These are phyloP conservation scores for Brachyhypopomus occidentalis DNA, from an alignment of 2,113 vertebrate species.

Conservation along the genomic window DNA sequence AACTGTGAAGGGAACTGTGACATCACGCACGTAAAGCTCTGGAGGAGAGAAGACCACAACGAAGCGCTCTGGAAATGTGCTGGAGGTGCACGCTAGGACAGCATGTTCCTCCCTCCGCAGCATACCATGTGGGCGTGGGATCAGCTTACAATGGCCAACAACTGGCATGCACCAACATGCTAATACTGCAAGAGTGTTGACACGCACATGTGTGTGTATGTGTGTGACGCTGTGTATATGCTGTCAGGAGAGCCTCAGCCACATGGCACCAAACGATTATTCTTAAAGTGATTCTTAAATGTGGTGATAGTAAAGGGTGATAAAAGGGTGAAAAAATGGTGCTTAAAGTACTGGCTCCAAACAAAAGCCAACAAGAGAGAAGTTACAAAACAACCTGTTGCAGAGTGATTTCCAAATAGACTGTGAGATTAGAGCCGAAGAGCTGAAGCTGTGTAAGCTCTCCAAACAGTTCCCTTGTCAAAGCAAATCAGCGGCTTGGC, in stretches of 20 bases:
- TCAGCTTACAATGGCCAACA: slow-evolving; percentile 33
- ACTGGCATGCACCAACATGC: slow-evolving; percentile 29
- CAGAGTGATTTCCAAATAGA: not conserved
- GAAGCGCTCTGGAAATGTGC: too few species aligned
- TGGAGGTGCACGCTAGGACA: slow-evolving; percentile 30
- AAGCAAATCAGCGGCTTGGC: not conserved
- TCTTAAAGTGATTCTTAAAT: not conserved
- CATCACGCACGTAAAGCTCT: not conserved
- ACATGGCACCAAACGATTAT: not conserved
- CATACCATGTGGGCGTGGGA: not conserved
- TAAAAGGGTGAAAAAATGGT: too few species aligned
- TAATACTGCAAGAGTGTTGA: not conserved
- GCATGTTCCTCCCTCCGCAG: slow-evolving; percentile 41
- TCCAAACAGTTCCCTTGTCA: not conserved
- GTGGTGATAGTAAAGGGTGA: not conserved
- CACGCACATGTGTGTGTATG: not conserved
- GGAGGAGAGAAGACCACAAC: too few species aligned
- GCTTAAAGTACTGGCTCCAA: not conserved
- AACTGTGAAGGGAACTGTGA: too few species aligned
- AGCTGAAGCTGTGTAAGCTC: not conserved
- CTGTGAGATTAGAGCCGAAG: not conserved
- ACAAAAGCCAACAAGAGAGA: slow-evolving; percentile 1
- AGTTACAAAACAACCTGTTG: not conserved
- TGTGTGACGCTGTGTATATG: slow-evolving; percentile 18
- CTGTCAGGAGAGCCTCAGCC: not conserved